phyloP scores from a whole-genome alignment of 1,140 invertebrate genomes.

The Tetramorium simillimum region DNA sequence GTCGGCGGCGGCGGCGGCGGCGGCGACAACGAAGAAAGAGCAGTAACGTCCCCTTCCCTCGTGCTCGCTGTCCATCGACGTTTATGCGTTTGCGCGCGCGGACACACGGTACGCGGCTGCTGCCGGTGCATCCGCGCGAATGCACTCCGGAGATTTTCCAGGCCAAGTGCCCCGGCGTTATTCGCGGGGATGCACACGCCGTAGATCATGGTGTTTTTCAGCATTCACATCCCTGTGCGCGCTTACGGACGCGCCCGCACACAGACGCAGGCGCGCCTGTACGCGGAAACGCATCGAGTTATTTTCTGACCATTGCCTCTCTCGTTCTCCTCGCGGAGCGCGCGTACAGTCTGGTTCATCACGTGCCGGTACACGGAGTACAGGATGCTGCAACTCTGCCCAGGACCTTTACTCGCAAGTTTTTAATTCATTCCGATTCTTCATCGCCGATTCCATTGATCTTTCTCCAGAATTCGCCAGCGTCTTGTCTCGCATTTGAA shows the following conservation, averaged over 20 bases:
- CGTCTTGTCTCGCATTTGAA: not conserved
- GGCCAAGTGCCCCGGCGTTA: slow-evolving; percentile 62
- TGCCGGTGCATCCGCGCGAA: slow-evolving; percentile 35
- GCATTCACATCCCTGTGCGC: slow-evolving; percentile 28
- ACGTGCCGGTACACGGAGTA: not conserved
- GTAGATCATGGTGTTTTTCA: slow-evolving; percentile 73
- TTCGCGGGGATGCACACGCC: slow-evolving; percentile 65
- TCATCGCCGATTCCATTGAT: too few relatives aligned
- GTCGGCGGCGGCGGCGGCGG: not conserved
- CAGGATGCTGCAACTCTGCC: not conserved
- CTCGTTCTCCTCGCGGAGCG: slow-evolving; percentile 37
- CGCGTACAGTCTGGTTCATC: slow-evolving; percentile 46
- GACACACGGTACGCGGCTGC: not conserved
- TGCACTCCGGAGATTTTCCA: slow-evolving; percentile 66
- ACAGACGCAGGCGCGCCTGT: not conserved
- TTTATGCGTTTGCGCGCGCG: slow-evolving; percentile 36
- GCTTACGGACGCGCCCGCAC: not conserved
- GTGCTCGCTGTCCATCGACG: slow-evolving; percentile 13
- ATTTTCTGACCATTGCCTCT: slow-evolving; percentile 74
- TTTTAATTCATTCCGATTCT: slow-evolving; percentile 6
- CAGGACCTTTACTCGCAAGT: not conserved
- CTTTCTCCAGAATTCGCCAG: not conserved
- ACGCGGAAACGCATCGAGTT: slow-evolving; percentile 72
- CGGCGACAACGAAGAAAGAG: slow-evolving; percentile 17
- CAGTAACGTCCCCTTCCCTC: slow-evolving; percentile 8